Conservation (phyloP, 2,888 invertebrate genomes). For the Caenorhabditis uteleia region DNA sequence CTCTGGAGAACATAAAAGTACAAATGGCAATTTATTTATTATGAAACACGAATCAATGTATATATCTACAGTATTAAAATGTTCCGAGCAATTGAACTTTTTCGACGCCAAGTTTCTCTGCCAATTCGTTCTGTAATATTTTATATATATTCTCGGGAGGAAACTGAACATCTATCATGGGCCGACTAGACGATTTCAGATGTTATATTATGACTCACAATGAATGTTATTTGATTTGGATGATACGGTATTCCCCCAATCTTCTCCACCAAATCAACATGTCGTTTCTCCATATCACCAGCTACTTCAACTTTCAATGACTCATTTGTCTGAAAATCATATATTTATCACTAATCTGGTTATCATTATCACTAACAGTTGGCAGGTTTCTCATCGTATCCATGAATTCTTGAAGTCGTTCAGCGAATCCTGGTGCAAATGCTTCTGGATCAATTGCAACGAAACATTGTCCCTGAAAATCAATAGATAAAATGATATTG, state of each 20-base stretch:
- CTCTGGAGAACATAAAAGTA: too few relatives aligned
- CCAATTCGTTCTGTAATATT: slow-evolving; percentile 53
- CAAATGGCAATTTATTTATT: too few relatives aligned
- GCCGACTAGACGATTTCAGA: too few relatives aligned
- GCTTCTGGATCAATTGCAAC: slow-evolving; percentile 63
- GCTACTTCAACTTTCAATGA: slow-evolving; percentile 55
- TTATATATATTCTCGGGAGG: too few relatives aligned
- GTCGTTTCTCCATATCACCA: slow-evolving; percentile 62
- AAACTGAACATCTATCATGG: too few relatives aligned
- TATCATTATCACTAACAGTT: slow-evolving; percentile 30
- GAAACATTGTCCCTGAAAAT: slow-evolving; percentile 62
- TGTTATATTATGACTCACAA: too few relatives aligned
- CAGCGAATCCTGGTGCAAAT: slow-evolving; percentile 63
- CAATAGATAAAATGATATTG: slow-evolving; percentile 52
- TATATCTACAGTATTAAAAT: too few relatives aligned
- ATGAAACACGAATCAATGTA: too few relatives aligned
- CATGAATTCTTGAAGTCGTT: slow-evolving; percentile 60
- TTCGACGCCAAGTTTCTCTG: slow-evolving; percentile 43
- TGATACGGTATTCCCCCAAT: slow-evolving; percentile 66
- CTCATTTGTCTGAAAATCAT: slow-evolving; percentile 34
- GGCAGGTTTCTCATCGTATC: slow-evolving; percentile 57
- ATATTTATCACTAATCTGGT: background rate
- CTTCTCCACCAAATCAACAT: slow-evolving; percentile 53
- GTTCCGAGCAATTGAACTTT: slow-evolving; percentile 12
- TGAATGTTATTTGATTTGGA: slow-evolving; percentile 58